These are phyloP conservation scores for Hoplostethus mediterraneus DNA, from an alignment of 2,797 vertebrate genomes.

Conservation along the genomic window DNA sequence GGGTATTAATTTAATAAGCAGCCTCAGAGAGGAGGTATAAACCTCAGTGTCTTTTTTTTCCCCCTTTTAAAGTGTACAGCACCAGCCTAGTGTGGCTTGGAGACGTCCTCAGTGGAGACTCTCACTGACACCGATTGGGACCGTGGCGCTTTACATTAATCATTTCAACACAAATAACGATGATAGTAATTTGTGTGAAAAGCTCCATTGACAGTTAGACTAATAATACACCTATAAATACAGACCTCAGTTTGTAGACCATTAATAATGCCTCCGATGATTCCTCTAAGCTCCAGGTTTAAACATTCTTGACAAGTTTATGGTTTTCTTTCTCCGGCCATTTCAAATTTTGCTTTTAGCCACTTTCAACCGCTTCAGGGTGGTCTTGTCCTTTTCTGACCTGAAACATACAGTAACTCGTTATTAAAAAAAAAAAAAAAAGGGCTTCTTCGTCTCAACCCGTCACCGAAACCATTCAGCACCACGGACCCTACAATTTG, in stretches of 20 bases:
- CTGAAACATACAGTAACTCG: constrained; percentile 27
- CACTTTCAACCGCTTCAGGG: constrained; percentile 58
- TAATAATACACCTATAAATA: constrained; percentile 4
- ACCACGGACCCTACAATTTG: constrained; percentile 50
- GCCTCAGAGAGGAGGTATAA: constrained; percentile 53
- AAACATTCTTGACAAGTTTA: constrained; percentile 33
- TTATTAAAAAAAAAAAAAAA: constrained; percentile 31
- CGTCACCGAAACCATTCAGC: constrained; percentile 38
- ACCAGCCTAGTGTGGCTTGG: constrained; percentile 49
- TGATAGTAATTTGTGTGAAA: neutral
- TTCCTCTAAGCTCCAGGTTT: constrained; percentile 44
- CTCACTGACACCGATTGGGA: constrained; percentile 28
- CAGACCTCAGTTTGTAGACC: constrained; percentile 5
- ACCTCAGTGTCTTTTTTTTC: constrained; percentile 49
- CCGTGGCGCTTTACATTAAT: constrained; percentile 46
- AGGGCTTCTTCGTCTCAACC: constrained; percentile 54
- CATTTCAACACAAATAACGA: constrained; percentile 4
- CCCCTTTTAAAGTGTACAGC: constrained; percentile 38
- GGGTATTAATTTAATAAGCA: constrained; percentile 76
- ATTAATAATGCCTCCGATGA: constrained; percentile 47
- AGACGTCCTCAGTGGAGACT: constrained; percentile 33
- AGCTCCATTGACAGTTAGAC: neutral
- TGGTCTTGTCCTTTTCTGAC: constrained; percentile 62
- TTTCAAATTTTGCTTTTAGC: constrained; percentile 23
- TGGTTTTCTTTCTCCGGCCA: constrained; percentile 18